A percentile compares a stretch with the other conserved stretches of the same genome.
Conservation (phyloP, 2,888 invertebrate species). For the Gortyna flavago region DNA sequence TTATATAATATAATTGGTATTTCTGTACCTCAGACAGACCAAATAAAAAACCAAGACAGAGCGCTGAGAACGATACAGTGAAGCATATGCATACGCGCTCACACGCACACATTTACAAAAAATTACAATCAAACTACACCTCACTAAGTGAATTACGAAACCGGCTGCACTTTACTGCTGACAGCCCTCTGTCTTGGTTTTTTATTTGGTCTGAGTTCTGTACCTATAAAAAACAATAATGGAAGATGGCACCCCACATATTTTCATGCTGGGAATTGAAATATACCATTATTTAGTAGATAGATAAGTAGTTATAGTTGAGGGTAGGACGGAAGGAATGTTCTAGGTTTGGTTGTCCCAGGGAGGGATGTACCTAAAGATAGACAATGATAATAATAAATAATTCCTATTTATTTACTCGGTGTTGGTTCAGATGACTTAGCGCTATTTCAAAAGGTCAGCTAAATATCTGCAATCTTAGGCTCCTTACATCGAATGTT, state of each 20-base stretch:
- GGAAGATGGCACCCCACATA: background rate
- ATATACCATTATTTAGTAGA: background rate
- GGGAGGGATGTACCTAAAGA: conserved; percentile 18
- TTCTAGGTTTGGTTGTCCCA: background rate
- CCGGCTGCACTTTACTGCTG: no score
- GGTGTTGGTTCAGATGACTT: conserved; percentile 23
- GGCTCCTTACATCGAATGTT: background rate
- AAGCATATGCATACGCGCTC: no score
- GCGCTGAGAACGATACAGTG: no score
- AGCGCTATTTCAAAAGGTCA: conserved; percentile 13
- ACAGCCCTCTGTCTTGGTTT: no score
- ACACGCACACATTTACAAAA: no score
- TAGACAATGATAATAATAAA: conserved; percentile 13
- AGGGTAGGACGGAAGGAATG: background rate
- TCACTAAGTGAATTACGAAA: no score
- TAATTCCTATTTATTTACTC: conserved; percentile 37
- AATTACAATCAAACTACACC: no score
- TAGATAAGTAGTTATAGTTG: background rate
- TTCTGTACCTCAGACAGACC: conserved; percentile 1
- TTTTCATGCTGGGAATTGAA: conserved; percentile 2
- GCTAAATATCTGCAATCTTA: conserved; percentile 18
- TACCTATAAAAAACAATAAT: conserved; percentile 1
- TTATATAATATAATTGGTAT: conserved; percentile 12
- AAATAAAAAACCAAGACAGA: no score
- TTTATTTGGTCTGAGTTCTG: no score